Percentiles rank a stretch among this genome's conserved stretches.
phyloP scores from a whole-genome alignment of 2,888 invertebrate species.

The Zhuqinia jingwanae region DNA sequence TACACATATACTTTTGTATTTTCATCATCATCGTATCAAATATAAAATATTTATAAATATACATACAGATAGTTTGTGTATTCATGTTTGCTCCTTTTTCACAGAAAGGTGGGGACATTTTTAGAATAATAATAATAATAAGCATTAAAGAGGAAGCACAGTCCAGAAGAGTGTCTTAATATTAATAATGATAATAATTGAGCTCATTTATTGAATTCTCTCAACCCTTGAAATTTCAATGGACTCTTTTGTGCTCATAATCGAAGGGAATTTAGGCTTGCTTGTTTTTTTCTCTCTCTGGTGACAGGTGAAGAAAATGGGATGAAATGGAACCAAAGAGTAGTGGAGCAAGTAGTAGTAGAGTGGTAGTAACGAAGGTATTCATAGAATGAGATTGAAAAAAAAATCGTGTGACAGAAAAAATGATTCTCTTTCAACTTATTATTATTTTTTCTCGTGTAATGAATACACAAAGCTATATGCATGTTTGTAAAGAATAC shows the following conservation, averaged over 20 bases:
- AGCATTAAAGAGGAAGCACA: background rate
- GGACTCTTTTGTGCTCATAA: background rate
- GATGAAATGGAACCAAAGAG: slow-evolving; percentile 38
- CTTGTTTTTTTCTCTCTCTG: slow-evolving; percentile 36
- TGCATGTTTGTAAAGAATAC: slow-evolving; percentile 35
- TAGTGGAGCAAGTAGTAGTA: too few species aligned
- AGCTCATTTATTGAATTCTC: slow-evolving; percentile 58
- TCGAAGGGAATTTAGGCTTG: slow-evolving; percentile 10
- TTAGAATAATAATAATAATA: too few species aligned
- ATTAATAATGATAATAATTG: slow-evolving; percentile 27
- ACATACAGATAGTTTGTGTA: background rate
- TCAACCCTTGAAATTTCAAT: slow-evolving; percentile 35
- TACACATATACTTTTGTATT: background rate
- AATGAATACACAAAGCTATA: slow-evolving; percentile 15
- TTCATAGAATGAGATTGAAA: background rate
- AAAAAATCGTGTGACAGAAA: slow-evolving; percentile 46
- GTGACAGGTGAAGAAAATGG: slow-evolving; percentile 63
- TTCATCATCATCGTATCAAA: too few species aligned
- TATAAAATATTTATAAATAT: background rate
- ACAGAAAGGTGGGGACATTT: slow-evolving; percentile 13
- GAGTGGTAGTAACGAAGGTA: background rate
- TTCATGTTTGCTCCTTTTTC: background rate
- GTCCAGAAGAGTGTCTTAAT: slow-evolving; percentile 3
- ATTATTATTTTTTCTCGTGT: slow-evolving; percentile 28
- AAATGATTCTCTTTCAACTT: slow-evolving; percentile 45